Evolutionary conservation across 2,888 invertebrate genomes (phyloP).

Genomic region (Hartigia nigra): DNA sequence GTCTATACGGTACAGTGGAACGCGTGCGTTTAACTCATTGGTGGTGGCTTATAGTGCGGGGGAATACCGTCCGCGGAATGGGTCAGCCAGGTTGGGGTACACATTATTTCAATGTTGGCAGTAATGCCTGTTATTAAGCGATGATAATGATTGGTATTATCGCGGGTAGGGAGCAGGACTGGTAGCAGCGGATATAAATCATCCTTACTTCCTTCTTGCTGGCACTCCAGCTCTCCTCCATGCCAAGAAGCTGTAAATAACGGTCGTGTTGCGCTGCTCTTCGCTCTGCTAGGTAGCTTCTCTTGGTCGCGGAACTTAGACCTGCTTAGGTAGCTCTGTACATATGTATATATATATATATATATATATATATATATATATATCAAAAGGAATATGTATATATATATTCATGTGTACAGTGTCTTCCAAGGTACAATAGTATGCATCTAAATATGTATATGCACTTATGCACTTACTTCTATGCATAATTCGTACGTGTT

Average conservation of each 20-base stretch:
- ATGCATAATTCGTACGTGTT: neutral
- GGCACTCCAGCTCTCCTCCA: constrained; percentile 53
- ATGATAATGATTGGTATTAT: constrained; percentile 67
- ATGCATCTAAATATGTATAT: neutral
- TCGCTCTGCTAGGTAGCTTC: constrained; percentile 8
- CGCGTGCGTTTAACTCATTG: neutral
- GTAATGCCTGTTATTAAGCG: constrained; percentile 67
- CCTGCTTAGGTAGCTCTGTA: neutral
- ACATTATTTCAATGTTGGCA: constrained; percentile 67
- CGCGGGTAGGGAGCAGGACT: constrained; percentile 65
- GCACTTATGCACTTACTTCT: neutral
- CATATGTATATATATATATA: neutral
- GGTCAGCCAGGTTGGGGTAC: constrained; percentile 22
- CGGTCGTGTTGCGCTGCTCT: constrained; percentile 43
- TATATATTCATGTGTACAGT: neutral
- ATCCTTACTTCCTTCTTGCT: constrained; percentile 65
- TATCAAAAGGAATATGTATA: too few relatives aligned
- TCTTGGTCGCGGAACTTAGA: constrained; percentile 5
- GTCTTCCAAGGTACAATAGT: neutral
- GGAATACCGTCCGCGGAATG: constrained; percentile 21
- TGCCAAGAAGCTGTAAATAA: constrained; percentile 65
- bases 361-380: neutral
- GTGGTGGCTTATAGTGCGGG: neutral
- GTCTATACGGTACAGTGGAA: neutral
- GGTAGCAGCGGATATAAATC: constrained; percentile 66